Percentiles rank a stretch among this genome's conserved stretches.
These are phyloP conservation scores for Ciconia nigra DNA, from an alignment of 2,797 vertebrate species.

Conservation along the genomic window DNA sequence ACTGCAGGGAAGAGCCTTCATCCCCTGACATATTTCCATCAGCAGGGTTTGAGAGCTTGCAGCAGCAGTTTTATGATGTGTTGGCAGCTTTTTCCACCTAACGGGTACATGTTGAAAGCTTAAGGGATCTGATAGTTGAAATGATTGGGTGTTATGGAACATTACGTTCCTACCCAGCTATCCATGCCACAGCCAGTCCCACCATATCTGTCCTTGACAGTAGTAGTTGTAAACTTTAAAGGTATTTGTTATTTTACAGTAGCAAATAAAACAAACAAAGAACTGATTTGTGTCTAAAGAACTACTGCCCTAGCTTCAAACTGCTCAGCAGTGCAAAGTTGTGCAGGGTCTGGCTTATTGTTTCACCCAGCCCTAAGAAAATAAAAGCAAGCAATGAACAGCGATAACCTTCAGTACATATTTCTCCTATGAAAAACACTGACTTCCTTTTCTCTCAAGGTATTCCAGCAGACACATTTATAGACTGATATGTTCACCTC, in stretches of 20 bases:
- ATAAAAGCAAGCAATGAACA: neutral
- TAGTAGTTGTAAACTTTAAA: neutral
- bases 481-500: neutral
- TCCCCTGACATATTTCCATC: conserved; percentile 37
- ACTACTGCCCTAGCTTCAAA: neutral
- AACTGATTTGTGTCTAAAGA: neutral
- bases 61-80: neutral
- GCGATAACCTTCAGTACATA: neutral
- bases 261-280: neutral
- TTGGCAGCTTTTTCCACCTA: conserved; percentile 15
- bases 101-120: neutral
- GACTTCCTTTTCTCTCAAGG: neutral
- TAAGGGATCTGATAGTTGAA: neutral
- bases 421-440: neutral
- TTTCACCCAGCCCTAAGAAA: neutral
- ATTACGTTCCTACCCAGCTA: neutral
- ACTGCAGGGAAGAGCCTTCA: neutral
- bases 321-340: neutral
- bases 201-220: neutral
- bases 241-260: neutral
- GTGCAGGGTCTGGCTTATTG: neutral
- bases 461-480: neutral
- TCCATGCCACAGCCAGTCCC: neutral
- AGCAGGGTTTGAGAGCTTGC: neutral
- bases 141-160: neutral